These are phyloP conservation scores for Potamilus streckersoni DNA, from an alignment of 1,140 invertebrate genomes.

Conservation along the genomic window DNA sequence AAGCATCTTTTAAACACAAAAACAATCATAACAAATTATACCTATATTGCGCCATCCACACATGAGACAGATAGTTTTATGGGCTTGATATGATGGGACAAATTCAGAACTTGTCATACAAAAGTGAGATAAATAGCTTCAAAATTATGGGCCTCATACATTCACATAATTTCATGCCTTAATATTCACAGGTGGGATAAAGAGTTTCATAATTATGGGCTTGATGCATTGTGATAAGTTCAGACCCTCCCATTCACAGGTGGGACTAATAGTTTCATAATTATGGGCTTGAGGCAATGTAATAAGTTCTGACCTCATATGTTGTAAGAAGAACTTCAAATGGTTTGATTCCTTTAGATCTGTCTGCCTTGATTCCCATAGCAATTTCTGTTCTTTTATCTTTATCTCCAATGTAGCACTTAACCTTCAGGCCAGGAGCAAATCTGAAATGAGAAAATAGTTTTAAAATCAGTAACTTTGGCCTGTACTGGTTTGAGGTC, in stretches of 20 bases:
- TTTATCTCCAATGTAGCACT: conserved; percentile 64
- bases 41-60: too few relatives aligned
- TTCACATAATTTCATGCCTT: too few relatives aligned
- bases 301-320: conserved; percentile 57
- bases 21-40: too few relatives aligned
- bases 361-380: conserved; percentile 44
- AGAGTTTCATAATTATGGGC: background rate
- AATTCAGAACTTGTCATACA: too few relatives aligned
- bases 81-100: too few relatives aligned
- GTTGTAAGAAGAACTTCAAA: conserved; percentile 67
- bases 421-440: conserved; percentile 51
- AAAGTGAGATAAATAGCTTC: too few relatives aligned
- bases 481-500: background rate
- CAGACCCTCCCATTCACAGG: background rate
- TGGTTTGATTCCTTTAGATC: conserved; percentile 30
- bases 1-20: too few relatives aligned
- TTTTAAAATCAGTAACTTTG: background rate
- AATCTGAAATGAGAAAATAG: conserved; percentile 46
- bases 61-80: too few relatives aligned
- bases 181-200: background rate
- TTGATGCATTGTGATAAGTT: background rate
- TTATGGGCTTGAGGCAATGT: background rate
- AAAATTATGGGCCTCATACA: too few relatives aligned
- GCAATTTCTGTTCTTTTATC: conserved; percentile 51
- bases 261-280: background rate